Evolutionary conservation across 2,113 vertebrate species (phyloP).

Genomic region (Sceloporus undulatus): DNA sequence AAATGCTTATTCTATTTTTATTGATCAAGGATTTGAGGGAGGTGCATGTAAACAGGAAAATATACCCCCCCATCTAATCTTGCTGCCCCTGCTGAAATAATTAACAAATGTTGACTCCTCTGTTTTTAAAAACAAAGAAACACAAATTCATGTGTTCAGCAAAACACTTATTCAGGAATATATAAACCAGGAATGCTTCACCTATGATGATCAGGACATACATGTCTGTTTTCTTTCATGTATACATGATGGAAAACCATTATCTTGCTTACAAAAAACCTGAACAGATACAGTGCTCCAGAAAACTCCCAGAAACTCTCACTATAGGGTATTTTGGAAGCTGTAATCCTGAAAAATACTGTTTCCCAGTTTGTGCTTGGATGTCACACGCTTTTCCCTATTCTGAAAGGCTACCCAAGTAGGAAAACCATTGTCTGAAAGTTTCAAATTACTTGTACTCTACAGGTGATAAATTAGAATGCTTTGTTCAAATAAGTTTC

Average conservation of each 20-base stretch:
- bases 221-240: not conserved
- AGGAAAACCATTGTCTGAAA: not conserved
- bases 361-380: too few species aligned
- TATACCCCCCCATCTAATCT: not conserved
- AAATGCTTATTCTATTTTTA: slow-evolving; percentile 21
- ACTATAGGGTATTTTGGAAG: too few species aligned
- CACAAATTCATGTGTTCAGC: not conserved
- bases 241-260: not conserved
- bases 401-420: not conserved
- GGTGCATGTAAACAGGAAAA: not conserved
- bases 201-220: not conserved
- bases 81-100: not conserved
- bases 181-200: not conserved
- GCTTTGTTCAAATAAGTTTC: not conserved
- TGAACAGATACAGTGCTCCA: not conserved
- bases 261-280: not conserved
- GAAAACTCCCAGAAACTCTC: too few species aligned
- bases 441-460: not conserved
- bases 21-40: slow-evolving; percentile 11
- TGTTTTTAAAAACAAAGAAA: not conserved
- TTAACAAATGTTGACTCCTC: not conserved
- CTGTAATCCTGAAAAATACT: too few species aligned
- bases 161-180: not conserved
- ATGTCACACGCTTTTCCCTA: not conserved
- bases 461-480: not conserved